phyloP scores from a whole-genome alignment of 1,140 invertebrate genomes.

The Achroia grisella region DNA sequence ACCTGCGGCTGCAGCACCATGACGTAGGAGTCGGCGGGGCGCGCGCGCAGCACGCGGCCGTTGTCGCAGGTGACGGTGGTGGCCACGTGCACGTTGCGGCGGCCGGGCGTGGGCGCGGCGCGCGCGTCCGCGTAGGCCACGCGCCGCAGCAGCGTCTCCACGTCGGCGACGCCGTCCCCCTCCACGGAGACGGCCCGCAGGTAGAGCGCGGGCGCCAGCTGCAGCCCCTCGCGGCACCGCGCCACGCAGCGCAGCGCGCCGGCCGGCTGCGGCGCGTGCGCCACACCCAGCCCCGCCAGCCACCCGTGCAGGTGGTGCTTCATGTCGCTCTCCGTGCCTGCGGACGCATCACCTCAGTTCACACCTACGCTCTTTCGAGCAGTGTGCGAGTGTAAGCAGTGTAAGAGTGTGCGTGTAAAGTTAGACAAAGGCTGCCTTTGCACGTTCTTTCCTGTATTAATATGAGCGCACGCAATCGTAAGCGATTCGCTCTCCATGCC shows the following conservation, averaged over 20 bases:
- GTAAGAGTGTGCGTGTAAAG: too few species aligned
- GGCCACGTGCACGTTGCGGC: constrained; percentile 88
- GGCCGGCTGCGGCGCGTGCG: constrained; percentile 85
- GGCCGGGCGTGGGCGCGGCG: constrained; percentile 92
- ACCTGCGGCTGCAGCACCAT: constrained; percentile 88
- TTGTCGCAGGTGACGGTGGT: constrained; percentile 85
- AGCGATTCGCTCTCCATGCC: too few species aligned
- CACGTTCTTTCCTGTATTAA: too few species aligned
- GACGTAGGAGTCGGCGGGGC: constrained; percentile 84
- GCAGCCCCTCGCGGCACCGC: constrained; percentile 61
- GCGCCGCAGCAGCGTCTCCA: constrained; percentile 89
- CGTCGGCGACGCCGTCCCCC: constrained; percentile 90
- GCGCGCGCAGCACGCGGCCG: constrained; percentile 78
- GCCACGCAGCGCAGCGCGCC: constrained; percentile 89
- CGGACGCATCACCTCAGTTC: constrained; percentile 75
- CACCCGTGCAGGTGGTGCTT: constrained; percentile 92
- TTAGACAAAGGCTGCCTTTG: too few species aligned
- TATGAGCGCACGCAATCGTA: too few species aligned
- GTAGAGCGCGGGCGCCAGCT: constrained; percentile 66
- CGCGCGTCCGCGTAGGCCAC: constrained; percentile 94
- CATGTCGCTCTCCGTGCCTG: constrained; percentile 89
- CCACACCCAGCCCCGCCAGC: constrained; percentile 86
- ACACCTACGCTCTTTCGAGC: constrained; percentile 97
- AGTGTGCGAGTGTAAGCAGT: too few species aligned
- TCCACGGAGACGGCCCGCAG: constrained; percentile 93